Evolutionary conservation across 2,888 invertebrate genomes (phyloP), one percentile per base, ranked within the genome.

Genomic region (Drosophila nigricruria): DNA sequence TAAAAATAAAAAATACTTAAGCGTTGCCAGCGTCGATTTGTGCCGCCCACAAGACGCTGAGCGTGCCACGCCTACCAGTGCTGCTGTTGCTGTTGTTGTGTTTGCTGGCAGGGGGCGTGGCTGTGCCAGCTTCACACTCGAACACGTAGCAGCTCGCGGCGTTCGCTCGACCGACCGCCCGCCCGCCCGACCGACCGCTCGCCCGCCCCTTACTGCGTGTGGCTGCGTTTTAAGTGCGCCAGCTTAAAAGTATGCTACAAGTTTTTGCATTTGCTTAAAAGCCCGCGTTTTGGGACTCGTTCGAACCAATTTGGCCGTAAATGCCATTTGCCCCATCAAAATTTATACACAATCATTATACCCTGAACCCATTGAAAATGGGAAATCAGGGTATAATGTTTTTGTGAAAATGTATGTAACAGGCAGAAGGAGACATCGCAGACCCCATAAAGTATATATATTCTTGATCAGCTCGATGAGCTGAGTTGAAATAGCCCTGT

Each of bases 211-310:
- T n/a, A n/a, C 52, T 42, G 34, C 47, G 45, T 36, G 40, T 27
- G 38, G 59, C 50, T 69, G 65, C 65, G 58, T 70, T 69, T 80
- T 69, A 68, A 79, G 72, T 70, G 45, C 57, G 60, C 45, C 53
- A 67, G 84, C 89, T 89, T 87, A 84, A 84, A 84, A 89, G 89
- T 89, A 69, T 71, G 85, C 89, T 84, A 82, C 85, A 84, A 69
- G 65, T 77, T 79, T 78, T 87, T 74, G 76, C 89, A 84, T 87
- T 84, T 87, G 79, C 88, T 77, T 84, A 89, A 89, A 88, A 84
- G 85, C 70, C 50, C 73, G 59, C 49, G 70, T 23, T 38, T 38
- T 76, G 45, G 53, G 63, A 49, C 56, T 73, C 80, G 65, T 82
- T 85, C 65, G 64, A 81, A 83, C 67, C 81, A 74, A 81, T 81